phyloP scores from a whole-genome alignment of 2,113 vertebrate species.

The Cacatua alba region DNA sequence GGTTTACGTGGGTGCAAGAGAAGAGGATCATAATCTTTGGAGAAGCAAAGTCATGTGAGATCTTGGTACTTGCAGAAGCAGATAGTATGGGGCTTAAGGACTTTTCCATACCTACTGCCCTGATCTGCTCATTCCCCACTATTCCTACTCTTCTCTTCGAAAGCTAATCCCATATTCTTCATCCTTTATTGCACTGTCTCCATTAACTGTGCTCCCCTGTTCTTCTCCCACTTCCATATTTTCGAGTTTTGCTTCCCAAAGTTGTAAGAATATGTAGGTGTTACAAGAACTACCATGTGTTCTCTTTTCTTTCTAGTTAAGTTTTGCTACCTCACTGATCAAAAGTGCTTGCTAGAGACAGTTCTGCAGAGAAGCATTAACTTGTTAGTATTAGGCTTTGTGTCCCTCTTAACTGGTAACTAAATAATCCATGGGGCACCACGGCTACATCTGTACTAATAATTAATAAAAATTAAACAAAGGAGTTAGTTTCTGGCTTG shows the following conservation, averaged over 20 bases:
- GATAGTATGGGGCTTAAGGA: fast-evolving
- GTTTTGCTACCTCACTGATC: background rate
- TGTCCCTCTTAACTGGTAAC: background rate
- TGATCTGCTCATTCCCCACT: background rate
- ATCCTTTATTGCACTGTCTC: background rate
- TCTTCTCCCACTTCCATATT: background rate
- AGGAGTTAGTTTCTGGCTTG: background rate
- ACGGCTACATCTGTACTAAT: background rate
- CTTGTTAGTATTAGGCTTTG: background rate
- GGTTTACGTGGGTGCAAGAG: background rate
- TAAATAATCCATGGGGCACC: background rate
- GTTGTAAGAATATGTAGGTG: background rate
- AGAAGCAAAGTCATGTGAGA: background rate
- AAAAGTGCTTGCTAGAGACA: background rate
- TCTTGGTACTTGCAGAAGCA: background rate
- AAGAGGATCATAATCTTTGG: background rate
- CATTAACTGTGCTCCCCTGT: background rate
- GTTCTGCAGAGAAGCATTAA: background rate
- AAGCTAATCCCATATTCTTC: background rate
- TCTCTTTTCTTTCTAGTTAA: background rate
- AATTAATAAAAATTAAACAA: background rate
- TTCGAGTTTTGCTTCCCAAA: background rate
- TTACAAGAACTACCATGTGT: background rate
- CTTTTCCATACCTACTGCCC: background rate
- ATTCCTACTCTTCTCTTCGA: background rate